phyloP scores from a whole-genome alignment of 64 coral and sea anemone species.

The Trachythela sp. region DNA sequence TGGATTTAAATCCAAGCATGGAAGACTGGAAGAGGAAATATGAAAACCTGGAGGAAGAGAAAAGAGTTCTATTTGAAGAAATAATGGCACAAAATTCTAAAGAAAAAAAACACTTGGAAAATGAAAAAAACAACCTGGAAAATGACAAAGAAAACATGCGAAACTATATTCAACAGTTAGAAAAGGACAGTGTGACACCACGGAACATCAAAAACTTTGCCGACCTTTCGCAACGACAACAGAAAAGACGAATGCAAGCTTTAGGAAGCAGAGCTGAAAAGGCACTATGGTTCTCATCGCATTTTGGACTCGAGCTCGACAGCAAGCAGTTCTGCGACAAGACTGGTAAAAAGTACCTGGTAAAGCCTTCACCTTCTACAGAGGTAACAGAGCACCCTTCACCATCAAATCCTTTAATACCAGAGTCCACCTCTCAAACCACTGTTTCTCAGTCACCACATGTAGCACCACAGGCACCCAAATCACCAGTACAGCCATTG shows the following conservation, averaged over 20 bases:
- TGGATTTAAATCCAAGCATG: background rate
- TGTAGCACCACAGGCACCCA: background rate
- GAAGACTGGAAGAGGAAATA: background rate
- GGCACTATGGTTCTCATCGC: background rate
- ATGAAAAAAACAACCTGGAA: background rate
- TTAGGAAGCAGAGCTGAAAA: background rate
- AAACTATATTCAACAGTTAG: background rate
- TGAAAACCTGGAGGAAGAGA: background rate
- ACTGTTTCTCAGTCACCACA: background rate
- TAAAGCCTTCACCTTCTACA: background rate
- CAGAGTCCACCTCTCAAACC: background rate
- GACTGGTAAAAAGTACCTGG: background rate
- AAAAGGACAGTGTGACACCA: background rate
- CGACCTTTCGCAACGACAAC: background rate
- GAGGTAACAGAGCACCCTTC: too few relatives aligned
- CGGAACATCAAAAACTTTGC: background rate
- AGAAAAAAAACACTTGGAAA: background rate
- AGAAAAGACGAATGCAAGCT: background rate
- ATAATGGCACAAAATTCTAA: background rate
- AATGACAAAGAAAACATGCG: slow-evolving; percentile 5
- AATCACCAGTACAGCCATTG: too few relatives aligned
- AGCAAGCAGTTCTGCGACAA: background rate
- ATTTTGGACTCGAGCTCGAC: background rate
- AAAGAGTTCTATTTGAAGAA: background rate
- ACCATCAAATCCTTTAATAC: too few relatives aligned